Evolutionary conservation across 2,888 invertebrate genomes (phyloP).

Genomic region (Pachydiplax longipennis): DNA sequence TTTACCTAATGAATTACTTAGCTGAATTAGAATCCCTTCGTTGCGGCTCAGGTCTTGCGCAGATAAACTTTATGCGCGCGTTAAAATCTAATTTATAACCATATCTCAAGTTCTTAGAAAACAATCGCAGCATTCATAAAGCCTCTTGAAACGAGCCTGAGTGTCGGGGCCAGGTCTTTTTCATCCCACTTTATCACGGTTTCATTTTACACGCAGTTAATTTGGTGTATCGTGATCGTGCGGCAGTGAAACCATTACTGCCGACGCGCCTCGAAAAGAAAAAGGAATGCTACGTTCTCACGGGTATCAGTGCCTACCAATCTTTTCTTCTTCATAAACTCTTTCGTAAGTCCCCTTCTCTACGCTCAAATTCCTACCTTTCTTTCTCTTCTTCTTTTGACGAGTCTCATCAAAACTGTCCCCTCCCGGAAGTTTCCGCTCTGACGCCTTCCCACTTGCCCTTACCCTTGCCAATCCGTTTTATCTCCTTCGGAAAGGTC

Average conservation of each 20-base stretch:
- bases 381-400: not conserved
- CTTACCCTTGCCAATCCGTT: not conserved
- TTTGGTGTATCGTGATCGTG: too few species aligned
- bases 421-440: slow-evolving; percentile 29
- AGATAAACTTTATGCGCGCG: too few species aligned
- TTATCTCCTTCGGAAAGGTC: not conserved
- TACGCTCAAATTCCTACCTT: not conserved
- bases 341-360: not conserved
- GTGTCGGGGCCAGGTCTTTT: too few species aligned
- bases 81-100: too few species aligned
- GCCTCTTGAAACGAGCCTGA: too few species aligned
- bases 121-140: too few species aligned
- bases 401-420: slow-evolving; percentile 16
- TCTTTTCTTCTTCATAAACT: not conserved
- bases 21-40: too few species aligned
- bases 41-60: too few species aligned
- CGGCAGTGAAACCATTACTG: not conserved
- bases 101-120: too few species aligned
- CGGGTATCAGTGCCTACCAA: not conserved
- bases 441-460: not conserved
- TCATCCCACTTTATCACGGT: too few species aligned
- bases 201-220: too few species aligned
- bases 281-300: not conserved
- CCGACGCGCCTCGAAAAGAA: not conserved
- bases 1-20: too few species aligned